A percentile compares a stretch with the other conserved stretches of the same genome.
phyloP scores from a whole-genome alignment of 2,888 invertebrate genomes.

The Drosophila antonietae region DNA sequence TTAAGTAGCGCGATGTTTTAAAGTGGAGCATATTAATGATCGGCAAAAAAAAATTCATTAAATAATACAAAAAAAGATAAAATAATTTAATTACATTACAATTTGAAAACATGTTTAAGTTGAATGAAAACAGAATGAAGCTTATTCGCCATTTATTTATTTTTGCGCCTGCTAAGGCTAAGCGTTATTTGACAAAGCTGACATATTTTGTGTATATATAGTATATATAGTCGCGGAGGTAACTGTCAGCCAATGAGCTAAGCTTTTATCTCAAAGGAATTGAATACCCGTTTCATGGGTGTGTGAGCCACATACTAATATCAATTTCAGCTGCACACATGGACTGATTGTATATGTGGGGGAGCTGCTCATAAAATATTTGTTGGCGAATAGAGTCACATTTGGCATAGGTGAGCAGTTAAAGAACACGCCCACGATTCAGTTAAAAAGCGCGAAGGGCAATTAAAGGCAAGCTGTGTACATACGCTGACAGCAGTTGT shows the following conservation, averaged over 20 bases:
- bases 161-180: no score
- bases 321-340: conserved; percentile 27
- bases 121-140: no score
- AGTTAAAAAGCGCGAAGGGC: conserved; percentile 29
- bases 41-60: no score
- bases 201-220: not conserved
- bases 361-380: conserved; percentile 50
- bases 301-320: conserved; percentile 24
- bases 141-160: no score
- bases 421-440: conserved; percentile 25
- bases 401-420: conserved; percentile 39
- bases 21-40: not conserved
- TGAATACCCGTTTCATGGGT: not conserved
- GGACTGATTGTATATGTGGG: conserved; percentile 27
- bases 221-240: not conserved
- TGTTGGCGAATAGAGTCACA: conserved; percentile 28
- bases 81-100: no score
- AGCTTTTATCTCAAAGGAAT: conserved; percentile 20
- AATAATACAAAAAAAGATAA: no score
- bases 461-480: conserved; percentile 60
- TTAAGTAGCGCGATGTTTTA: not conserved
- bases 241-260: conserved; percentile 1
- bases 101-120: no score
- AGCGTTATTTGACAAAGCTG: not conserved
- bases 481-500: conserved; percentile 46